Evolutionary conservation across 1,140 invertebrate species (phyloP).

Genomic region (Oryctes rhinoceros): DNA sequence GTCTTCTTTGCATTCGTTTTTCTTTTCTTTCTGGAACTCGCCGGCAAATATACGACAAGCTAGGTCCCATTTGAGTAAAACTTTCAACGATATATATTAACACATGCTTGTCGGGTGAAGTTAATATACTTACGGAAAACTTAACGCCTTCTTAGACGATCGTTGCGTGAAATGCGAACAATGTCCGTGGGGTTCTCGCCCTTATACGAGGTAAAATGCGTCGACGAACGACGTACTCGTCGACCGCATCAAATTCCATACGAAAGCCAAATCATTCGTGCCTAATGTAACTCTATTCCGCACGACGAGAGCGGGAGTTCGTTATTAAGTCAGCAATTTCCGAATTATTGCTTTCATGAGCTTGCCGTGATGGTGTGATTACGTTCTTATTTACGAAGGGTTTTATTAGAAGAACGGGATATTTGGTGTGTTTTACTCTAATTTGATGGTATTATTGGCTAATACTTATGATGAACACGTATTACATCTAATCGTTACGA

Average conservation of each 20-base stretch:
- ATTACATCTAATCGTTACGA: no score
- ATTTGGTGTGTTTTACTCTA: background rate
- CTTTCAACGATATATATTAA: constrained; percentile 15
- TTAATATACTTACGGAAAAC: background rate
- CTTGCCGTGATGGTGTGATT: background rate
- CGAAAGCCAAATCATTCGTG: background rate
- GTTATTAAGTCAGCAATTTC: constrained; percentile 17
- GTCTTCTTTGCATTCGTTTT: no score
- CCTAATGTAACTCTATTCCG: background rate
- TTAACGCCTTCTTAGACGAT: background rate
- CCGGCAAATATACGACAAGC: no score
- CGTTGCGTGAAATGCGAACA: background rate
- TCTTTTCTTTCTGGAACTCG: no score
- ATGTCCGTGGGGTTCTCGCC: background rate
- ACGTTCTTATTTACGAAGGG: background rate
- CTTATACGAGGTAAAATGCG: background rate
- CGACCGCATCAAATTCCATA: background rate
- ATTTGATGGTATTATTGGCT: no score
- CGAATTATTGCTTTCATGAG: constrained; percentile 1
- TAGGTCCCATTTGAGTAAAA: no score
- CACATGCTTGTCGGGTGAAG: background rate
- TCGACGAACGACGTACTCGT: background rate
- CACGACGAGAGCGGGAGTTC: background rate
- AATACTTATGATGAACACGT: no score
- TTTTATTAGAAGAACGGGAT: background rate